Evolutionary conservation across 2,797 vertebrate genomes (phyloP).

Genomic region (Cyprinodon diabolis): DNA sequence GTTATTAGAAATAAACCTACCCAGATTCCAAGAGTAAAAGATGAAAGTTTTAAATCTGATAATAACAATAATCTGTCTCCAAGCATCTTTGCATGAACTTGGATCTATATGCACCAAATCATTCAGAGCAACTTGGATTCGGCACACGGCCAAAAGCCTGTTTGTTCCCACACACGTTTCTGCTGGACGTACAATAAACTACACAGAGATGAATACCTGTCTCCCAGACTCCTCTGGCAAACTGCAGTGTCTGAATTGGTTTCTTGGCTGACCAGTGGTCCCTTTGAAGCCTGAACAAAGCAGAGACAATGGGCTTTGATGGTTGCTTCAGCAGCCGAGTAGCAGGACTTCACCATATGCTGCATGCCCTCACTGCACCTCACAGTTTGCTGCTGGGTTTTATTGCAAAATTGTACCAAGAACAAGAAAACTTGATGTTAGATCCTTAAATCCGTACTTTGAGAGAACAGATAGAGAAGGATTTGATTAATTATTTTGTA

Average conservation of each 20-base stretch:
- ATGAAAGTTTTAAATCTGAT: slow-evolving; percentile 26
- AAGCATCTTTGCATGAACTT: slow-evolving; percentile 38
- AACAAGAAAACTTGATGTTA: slow-evolving; percentile 31
- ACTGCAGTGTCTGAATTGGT: slow-evolving; percentile 43
- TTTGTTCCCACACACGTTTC: slow-evolving; percentile 48
- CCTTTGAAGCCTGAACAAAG: slow-evolving; percentile 81
- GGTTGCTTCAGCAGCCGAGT: slow-evolving; percentile 61
- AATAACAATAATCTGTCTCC: slow-evolving; percentile 31
- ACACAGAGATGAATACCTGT: slow-evolving; percentile 57
- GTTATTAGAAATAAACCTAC: not conserved
- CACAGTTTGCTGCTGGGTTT: slow-evolving; percentile 55
- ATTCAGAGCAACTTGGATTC: slow-evolving; percentile 16
- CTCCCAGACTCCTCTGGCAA: slow-evolving; percentile 55
- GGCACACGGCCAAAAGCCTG: slow-evolving; percentile 38
- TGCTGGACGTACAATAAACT: slow-evolving; percentile 49
- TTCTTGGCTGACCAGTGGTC: slow-evolving; percentile 64
- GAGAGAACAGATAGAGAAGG: slow-evolving; percentile 39
- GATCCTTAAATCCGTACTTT: slow-evolving; percentile 54
- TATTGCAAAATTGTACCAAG: slow-evolving; percentile 49
- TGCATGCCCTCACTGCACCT: slow-evolving; percentile 59
- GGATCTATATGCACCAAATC: slow-evolving; percentile 29
- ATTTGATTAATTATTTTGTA: slow-evolving; percentile 41
- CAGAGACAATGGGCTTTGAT: slow-evolving; percentile 76
- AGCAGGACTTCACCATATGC: slow-evolving; percentile 75
- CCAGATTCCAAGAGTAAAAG: not conserved